Evolutionary conservation across 2,888 invertebrate species (phyloP).

Genomic region (Drosophila quinaria): DNA sequence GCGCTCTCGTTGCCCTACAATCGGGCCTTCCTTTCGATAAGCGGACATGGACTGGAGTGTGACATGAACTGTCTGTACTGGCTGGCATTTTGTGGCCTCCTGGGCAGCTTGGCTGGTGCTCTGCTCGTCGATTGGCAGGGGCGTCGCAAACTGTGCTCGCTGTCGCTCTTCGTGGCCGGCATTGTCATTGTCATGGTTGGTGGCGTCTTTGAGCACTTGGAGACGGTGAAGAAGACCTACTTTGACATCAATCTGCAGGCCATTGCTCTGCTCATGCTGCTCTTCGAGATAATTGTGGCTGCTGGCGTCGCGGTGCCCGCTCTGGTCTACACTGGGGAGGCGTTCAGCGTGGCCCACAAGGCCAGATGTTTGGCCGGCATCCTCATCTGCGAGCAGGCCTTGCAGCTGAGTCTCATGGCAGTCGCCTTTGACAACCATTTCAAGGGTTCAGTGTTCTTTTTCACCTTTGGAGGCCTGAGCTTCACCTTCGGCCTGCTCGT

Average conservation of each 20-base stretch:
- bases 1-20: slow-evolving; percentile 81
- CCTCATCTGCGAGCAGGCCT: slow-evolving; percentile 72
- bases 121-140: slow-evolving; percentile 80
- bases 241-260: slow-evolving; percentile 70
- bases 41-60: slow-evolving; percentile 76
- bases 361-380: slow-evolving; percentile 73
- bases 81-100: slow-evolving; percentile 76
- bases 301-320: slow-evolving; percentile 79
- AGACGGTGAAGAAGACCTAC: slow-evolving; percentile 61
- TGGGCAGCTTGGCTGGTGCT: slow-evolving; percentile 79
- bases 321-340: slow-evolving; percentile 81
- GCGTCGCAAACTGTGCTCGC: slow-evolving; percentile 72
- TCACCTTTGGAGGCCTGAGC: slow-evolving; percentile 75
- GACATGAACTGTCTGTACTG: slow-evolving; percentile 79
- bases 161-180: slow-evolving; percentile 76
- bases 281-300: slow-evolving; percentile 79
- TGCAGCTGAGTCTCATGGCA: slow-evolving; percentile 74
- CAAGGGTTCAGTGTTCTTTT: slow-evolving; percentile 72
- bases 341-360: slow-evolving; percentile 79
- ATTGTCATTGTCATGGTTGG: slow-evolving; percentile 79
- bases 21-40: slow-evolving; percentile 76
- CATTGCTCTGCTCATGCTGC: slow-evolving; percentile 73
- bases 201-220: slow-evolving; percentile 78
- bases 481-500: slow-evolving; percentile 72
- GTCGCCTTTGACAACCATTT: slow-evolving; percentile 64